Conservation (phyloP, 2,113 vertebrate genomes). For the Labeo catla region DNA sequence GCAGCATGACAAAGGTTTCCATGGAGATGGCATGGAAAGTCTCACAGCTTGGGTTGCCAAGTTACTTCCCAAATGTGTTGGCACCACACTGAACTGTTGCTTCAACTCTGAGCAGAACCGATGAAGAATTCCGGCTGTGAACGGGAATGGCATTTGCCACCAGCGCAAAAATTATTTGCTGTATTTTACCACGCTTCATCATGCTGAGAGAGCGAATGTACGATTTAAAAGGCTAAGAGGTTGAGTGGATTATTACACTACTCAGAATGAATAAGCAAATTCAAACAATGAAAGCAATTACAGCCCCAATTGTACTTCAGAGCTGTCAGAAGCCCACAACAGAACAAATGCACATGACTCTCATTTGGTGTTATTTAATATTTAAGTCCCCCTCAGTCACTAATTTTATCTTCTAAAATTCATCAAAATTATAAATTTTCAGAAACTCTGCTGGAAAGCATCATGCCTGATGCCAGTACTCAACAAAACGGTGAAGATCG, state of each 20-base stretch:
- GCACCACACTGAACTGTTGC: conserved; percentile 31
- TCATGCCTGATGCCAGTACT: background rate
- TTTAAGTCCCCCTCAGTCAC: too few species aligned
- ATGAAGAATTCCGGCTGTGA: background rate
- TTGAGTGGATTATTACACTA: conserved; percentile 34
- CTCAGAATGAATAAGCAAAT: background rate
- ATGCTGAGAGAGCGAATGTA: background rate
- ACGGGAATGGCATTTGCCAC: background rate
- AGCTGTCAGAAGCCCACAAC: background rate
- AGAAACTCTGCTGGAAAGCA: background rate
- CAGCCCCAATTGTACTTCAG: background rate
- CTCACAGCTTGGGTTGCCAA: conserved; percentile 41
- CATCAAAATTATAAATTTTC: too few species aligned
- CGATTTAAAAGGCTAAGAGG: conserved; percentile 6
- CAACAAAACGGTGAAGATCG: too few species aligned
- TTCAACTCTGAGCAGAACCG: conserved; percentile 6
- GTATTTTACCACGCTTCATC: background rate
- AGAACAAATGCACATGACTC: conserved; percentile 5
- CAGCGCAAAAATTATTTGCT: background rate
- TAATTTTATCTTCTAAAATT: background rate
- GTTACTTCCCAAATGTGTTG: conserved; percentile 36
- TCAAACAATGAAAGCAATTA: conserved; percentile 24
- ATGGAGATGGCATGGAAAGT: conserved; percentile 50
- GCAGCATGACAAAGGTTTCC: conserved; percentile 51
- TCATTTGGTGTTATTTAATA: background rate